Evolutionary conservation across 2,797 vertebrate genomes (phyloP), one percentile per base, ranked within the genome.

Genomic region (Syndactyla subalaris): DNA sequence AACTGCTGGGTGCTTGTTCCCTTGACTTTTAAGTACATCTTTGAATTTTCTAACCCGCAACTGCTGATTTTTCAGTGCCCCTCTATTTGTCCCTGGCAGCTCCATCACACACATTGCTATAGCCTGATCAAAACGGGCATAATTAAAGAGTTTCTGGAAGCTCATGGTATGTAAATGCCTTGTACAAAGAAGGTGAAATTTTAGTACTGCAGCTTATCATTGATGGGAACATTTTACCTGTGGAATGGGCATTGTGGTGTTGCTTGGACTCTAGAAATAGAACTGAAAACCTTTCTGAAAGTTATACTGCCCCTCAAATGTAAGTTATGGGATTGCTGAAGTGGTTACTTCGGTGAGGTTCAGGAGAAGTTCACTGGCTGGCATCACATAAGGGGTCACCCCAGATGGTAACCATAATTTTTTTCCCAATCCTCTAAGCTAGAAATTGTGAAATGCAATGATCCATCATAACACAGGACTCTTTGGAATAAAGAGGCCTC

Each of bases 401-500:
- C 13, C 39, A 68, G 24, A 30, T 34, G 68, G 71, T 59, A 55
- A 55, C 8, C 27, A 5, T 3, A 23, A 27, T 49, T 26, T 30
- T 79, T 76, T 85, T 38, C 36, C 38, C 26, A 82, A 27, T 9
- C 5, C 32, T 32, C 19, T 78, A 75, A 85, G 10, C 70, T 83
- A 57, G 24, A 86, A 92, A 54, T 59, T 45, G 7, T 85, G 32
- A 92, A 94, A 91, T 43, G 49, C 85, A 90, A 88, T 39, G 62
- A 86, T 85, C 58, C 58, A 62, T 34, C 7, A 0, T 46, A 91
- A 51, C 63, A 39, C 2, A 92, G 62, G 58, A 89, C 72, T 78
- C 78, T 94, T 84, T 87, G 84, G 87, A 92, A 49, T 38, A 87
- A 89, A 94, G 84, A 93, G 57, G 66, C 79, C 68, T 82, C 57